Base-by-base conservation (phyloP, 1,140 invertebrate genomes). In the Planococcus citri region DNA sequence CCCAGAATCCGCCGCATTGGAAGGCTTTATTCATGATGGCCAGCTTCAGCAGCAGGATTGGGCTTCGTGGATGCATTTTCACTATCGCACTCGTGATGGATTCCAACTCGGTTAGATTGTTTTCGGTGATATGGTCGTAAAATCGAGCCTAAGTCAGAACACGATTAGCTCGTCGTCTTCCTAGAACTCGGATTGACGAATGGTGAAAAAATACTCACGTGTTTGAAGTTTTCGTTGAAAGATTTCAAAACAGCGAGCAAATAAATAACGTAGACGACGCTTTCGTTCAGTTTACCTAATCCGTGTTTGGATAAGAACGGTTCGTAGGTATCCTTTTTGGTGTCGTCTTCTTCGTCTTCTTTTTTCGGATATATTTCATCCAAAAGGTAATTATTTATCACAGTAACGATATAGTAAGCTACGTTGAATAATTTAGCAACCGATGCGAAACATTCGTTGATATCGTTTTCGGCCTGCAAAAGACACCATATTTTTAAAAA, bases 381-480 rank as follows among this genome's bases (percentile, higher is more conserved):
- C 10, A 51, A 51, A 9, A 64, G 22, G 20, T 64, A 64, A 27
- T 64, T 64, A 25, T 64, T 64, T 25, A 64, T 64, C 22, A 64
- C 60, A 6, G 60, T 64, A 27, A 64, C 60, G 25, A 64, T 64
- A 20, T 64, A 64, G 22, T 64, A 64, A 3, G 60, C 60, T 2
- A 64, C 60, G 25, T 64, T 64, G 25, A 64, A 64, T 64, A 64
- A 64, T 64, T 64, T 64, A 17, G 22, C 60, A 25, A 64, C 60
- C 60, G 60, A 64, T 25, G 60, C 10, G 60, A 64, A 64, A 64
- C 60, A 64, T 64, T 64, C 60, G 60, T 64, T 64, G 60, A 64
- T 27, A 64, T 64, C 41, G 17, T 51, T 27, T 64, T 64, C 60
- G 25, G 25, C 60, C 60, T 64, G 3, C 3, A 64, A 64, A 64